Base-by-base conservation (phyloP, 2,113 vertebrate species). In the Grammomys dolichurus region DNA sequence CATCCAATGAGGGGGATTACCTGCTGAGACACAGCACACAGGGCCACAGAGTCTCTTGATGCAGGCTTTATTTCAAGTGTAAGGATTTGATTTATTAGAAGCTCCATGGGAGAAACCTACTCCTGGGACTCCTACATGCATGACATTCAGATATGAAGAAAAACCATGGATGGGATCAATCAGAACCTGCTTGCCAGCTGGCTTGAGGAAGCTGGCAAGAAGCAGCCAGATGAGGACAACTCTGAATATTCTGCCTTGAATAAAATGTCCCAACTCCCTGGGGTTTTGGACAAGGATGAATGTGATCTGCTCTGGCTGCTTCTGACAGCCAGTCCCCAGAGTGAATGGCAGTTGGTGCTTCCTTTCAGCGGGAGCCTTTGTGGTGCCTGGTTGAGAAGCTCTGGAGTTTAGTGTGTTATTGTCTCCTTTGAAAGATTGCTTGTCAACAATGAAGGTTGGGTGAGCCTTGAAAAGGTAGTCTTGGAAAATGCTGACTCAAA, bases 181-280 rank as follows among this genome's bases (percentile, higher is more conserved):
- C 80, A 85, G 89, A 93, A 93, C 67, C 90, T 77, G 75, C 95
- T 91, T 89, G 96, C 95, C 84, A 97, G 95, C 96, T 93, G 91
- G 91, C 95, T 97, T 78, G 90, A 93, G 65, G 72, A 76, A 96
- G 58, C 73, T 80, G 82, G 91, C 14, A 6, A 96, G 91, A 75
- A 97, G 87, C 78, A 97, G 90, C 82, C 46, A 87, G 93, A 81
- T 94, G 92, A 77, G 72, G 70, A 40, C 90, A 78, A 91, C 96
- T 97, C 97, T 96, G 97, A 97, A 97, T 95, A 90, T 95, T 93
- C 75, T 90, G 86, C 87, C 87, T 97, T 91, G 94, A 96, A 96
- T 90, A 94, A 89, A 95, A 65, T 13, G 12, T 92, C 93, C 96
- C 17, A 40, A 86, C 72, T 96, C 93, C 96, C 97, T 54, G 90